Base-by-base conservation (phyloP, 1,140 invertebrate species). In the Aleiodes sp. region DNA sequence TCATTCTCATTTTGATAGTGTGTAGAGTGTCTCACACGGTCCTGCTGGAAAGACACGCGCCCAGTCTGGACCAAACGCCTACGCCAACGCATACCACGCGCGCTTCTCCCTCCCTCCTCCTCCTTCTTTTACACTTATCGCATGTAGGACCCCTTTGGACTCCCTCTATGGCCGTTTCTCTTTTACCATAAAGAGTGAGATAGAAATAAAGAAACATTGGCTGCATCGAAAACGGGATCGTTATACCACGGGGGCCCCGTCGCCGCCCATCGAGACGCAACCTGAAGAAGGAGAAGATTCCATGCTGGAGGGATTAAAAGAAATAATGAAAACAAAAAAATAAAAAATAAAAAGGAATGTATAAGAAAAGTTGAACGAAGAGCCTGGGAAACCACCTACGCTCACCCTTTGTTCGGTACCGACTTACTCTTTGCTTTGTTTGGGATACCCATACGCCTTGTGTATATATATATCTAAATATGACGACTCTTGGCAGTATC, bases 31-130 rank as follows among this genome's bases (percentile, higher is more conserved):
- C 46, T 52, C 16, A 21, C 21, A 52, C 4, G 46, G 46, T 59
- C 56, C 26, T 12, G 28, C 26, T 31, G 66, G 63, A 75, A 73
- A 76, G 77, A 78, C 79, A 82, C 76, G 77, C 79, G 77, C 75
- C 75, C 78, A 78, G 78, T 80, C 77, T 79, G 77, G 77, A 76
- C 76, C 75, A 59, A 73, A 73, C 78, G 75, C 82, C 81, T 78
- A 83, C 80, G 75, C 78, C 10, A 66, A 74, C 71, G 76, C 80
- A 84, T 84, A 80, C 80, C 81, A 65, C 75, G 65, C 71, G 73
- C 75, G 76, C 78, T 76, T 80, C 82, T 82, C 82, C 81, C 82
- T 75, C 74, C 76, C 66, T 71, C 78, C 76, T 80, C 81, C 81
- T 82, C 80, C 82, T 75, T 74, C 75, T 63, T 71, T 70, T 66